phyloP scores from a whole-genome alignment of 2,797 vertebrate genomes.

The Paguma larvata region DNA sequence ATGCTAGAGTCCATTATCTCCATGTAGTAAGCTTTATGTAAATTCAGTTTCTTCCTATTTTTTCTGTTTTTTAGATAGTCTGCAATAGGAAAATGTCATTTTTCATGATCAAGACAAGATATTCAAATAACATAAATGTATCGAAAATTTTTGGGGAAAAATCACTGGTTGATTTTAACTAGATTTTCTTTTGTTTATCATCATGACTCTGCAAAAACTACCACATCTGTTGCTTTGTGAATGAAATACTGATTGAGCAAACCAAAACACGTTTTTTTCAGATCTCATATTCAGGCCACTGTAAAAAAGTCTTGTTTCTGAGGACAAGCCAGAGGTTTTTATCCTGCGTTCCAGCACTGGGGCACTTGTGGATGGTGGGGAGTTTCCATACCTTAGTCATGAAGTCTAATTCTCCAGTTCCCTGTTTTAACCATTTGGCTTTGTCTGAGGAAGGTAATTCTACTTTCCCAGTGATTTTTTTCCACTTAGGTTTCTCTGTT shows the following conservation, averaged over 20 bases:
- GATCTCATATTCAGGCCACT: neutral
- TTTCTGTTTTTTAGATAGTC: neutral
- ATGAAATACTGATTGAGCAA: constrained; percentile 67
- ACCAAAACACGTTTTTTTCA: neutral
- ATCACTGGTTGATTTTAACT: constrained; percentile 39
- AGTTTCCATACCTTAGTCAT: neutral
- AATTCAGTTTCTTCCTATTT: neutral
- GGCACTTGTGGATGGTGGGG: neutral
- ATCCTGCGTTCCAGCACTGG: neutral
- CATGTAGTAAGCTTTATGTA: neutral
- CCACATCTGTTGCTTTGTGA: constrained; percentile 62
- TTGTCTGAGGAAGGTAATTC: neutral
- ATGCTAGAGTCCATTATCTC: neutral
- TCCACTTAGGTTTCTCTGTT: neutral
- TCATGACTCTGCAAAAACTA: constrained; percentile 12
- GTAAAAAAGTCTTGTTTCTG: neutral
- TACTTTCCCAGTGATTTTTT: neutral
- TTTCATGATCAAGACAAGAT: constrained; percentile 23
- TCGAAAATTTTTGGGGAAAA: neutral
- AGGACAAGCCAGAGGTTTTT: neutral
- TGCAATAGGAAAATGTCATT: neutral
- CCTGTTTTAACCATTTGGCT: neutral
- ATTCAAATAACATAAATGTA: constrained; percentile 40
- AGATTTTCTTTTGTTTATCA: constrained; percentile 50
- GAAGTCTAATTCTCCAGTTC: neutral